Evolutionary conservation across 2,113 vertebrate species (phyloP), one percentile per base, ranked within the genome.

Genomic region (Dinomys branickii): DNA sequence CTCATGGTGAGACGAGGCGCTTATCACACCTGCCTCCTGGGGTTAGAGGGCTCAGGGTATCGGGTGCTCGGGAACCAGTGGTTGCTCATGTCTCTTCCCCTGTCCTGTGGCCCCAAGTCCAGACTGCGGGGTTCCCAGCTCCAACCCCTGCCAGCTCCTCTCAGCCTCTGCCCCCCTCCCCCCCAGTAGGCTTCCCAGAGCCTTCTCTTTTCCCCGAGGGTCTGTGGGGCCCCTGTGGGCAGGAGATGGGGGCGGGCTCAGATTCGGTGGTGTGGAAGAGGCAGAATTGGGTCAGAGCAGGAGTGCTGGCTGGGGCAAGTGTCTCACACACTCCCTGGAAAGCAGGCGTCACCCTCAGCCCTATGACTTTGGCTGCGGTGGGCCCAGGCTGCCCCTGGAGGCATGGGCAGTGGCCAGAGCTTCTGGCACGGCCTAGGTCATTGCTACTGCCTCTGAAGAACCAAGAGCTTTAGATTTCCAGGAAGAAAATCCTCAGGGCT

Each of bases 61-160:
- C 58, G 28, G 59, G 24, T 0, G 0, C 61, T 26, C 28, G 8
- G 77, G 16, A 28, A 59, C 82, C 10, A 30, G 63, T 22, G 2
- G 1, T 7, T 56, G 9, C 0, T 9, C 28, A 1, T 0, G 26
- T 28, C 54, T 78, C 90, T 35, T n/a, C 1, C 0, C 41, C 63
- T 47, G 56, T 47, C 35, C 4, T 10, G 52, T 6, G 11, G 56
- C 47, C 59, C 44, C 1, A 59, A 7, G 58, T n/a, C 30, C 61
- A 2, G 38, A 20, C 35, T 13, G 4, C 2, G 3, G 44, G 52
- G 11, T 35, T 58, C 86, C 41, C n/a, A 0, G 7, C 26, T 35
- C 47, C 22, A 47, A 17, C 56, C 38, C 47, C 54, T 28, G 44
- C 26, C 7, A 6, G 22, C 28, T 24, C 17, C 58, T 77, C 47